Evolutionary conservation across 2,888 invertebrate genomes (phyloP).

Genomic region (Drosophila barbarae): DNA sequence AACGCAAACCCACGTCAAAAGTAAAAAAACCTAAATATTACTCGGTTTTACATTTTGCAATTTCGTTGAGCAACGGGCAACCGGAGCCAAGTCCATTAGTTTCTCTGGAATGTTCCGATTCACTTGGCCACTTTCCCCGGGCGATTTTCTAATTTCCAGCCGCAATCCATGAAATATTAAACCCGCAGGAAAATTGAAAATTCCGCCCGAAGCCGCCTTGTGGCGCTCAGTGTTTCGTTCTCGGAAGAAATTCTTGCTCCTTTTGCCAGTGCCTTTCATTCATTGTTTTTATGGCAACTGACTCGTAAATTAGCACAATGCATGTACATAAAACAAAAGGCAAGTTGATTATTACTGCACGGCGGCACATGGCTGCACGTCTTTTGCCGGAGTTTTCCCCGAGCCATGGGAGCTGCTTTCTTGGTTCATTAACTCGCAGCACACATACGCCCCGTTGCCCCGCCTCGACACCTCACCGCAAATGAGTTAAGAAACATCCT

Average conservation of each 20-base stretch:
- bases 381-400: conserved; percentile 23
- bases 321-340: conserved; percentile 49
- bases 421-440: conserved; percentile 40
- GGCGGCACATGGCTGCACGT: conserved; percentile 25
- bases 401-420: background rate
- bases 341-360: conserved; percentile 60
- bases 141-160: conserved; percentile 22
- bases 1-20: background rate
- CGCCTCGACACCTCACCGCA: background rate
- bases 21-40: conserved; percentile 3
- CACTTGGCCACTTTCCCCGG: conserved; percentile 6
- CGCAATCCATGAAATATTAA: conserved; percentile 37
- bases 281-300: conserved; percentile 29
- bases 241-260: conserved; percentile 11
- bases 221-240: conserved; percentile 44
- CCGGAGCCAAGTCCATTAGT: conserved; percentile 16
- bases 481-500: conserved; percentile 27
- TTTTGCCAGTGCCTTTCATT: conserved; percentile 5
- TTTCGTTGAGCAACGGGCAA: background rate
- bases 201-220: conserved; percentile 28
- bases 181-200: conserved; percentile 34
- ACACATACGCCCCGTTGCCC: conserved; percentile 42
- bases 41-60: background rate
- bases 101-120: conserved; percentile 21
- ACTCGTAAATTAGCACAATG: conserved; percentile 64